A percentile compares a stretch with the other conserved stretches of the same genome.
Evolutionary conservation across 2,797 vertebrate genomes (phyloP).

Genomic region (Thamnophis elegans): DNA sequence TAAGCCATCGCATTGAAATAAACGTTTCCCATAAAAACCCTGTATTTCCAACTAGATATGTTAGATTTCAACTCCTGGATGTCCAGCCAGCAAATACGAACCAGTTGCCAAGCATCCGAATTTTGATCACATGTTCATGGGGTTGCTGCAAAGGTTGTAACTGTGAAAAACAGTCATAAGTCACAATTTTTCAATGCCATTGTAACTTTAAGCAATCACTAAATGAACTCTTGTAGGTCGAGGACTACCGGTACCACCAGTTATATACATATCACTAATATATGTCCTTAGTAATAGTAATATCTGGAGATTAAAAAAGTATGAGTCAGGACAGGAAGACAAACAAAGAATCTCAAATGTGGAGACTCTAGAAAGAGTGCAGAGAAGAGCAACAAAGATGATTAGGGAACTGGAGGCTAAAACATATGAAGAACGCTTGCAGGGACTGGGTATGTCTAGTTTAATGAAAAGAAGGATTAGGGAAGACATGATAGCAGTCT

Average conservation of each 20-base stretch:
- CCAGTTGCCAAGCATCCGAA: neutral
- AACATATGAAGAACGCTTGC: too few species aligned
- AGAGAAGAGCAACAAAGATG: too few species aligned
- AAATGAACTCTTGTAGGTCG: neutral
- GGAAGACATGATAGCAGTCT: too few species aligned
- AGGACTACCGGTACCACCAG: neutral
- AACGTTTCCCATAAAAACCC: neutral
- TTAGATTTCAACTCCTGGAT: neutral
- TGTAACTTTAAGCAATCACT: neutral
- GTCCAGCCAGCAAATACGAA: neutral
- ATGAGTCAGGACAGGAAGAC: neutral
- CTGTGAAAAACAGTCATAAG: neutral
- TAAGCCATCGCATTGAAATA: neutral
- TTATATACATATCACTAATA: neutral
- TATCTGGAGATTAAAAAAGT: neutral
- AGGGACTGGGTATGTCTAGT: too few species aligned
- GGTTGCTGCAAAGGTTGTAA: neutral
- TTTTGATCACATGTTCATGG: neutral
- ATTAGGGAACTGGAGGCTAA: too few species aligned
- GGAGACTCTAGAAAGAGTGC: too few species aligned
- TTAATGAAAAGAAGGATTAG: too few species aligned
- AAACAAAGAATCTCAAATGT: too few species aligned
- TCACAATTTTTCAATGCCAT: neutral
- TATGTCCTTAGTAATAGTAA: neutral
- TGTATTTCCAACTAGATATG: neutral